Conservation (phyloP, 2,797 vertebrate species). For the Gephyroberyx darwinii region DNA sequence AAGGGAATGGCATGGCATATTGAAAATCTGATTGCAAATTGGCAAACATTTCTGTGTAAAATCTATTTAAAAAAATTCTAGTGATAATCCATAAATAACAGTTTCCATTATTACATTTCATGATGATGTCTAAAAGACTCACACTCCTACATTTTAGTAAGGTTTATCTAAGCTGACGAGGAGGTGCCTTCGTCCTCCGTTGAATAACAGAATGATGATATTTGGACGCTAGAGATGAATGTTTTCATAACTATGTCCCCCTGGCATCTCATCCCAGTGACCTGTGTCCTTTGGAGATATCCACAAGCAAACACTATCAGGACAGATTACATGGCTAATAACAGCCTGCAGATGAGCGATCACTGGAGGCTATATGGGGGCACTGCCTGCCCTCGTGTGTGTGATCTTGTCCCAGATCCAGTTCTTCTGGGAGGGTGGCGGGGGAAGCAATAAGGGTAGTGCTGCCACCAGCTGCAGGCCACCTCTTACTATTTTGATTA, state of each 20-base stretch:
- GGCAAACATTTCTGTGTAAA: slow-evolving; percentile 18
- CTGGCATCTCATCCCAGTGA: slow-evolving; percentile 67
- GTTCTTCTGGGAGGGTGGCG: slow-evolving; percentile 62
- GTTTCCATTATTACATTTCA: slow-evolving; percentile 16
- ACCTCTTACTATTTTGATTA: slow-evolving; percentile 71
- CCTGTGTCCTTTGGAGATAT: slow-evolving; percentile 73
- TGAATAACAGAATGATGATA: slow-evolving; percentile 59
- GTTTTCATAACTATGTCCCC: slow-evolving; percentile 70
- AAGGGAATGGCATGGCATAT: slow-evolving; percentile 64
- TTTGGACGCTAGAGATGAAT: slow-evolving; percentile 70
- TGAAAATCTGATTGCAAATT: slow-evolving; percentile 53
- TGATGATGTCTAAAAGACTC: slow-evolving; percentile 9
- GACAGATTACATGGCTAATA: slow-evolving; percentile 80
- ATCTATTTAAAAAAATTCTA: slow-evolving; percentile 13
- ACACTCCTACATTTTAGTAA: slow-evolving; percentile 36
- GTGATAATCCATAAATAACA: neutral
- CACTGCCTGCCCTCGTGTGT: slow-evolving; percentile 59
- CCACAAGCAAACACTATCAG: slow-evolving; percentile 75
- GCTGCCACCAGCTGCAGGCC: slow-evolving; percentile 69
- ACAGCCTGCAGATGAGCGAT: slow-evolving; percentile 72
- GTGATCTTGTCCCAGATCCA: slow-evolving; percentile 71
- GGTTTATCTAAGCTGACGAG: slow-evolving; percentile 47
- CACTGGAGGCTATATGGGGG: slow-evolving; percentile 64
- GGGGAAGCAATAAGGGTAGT: slow-evolving; percentile 57
- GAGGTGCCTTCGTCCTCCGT: slow-evolving; percentile 40